Evolutionary conservation across 2,888 invertebrate species (phyloP), one percentile per base, ranked within the genome.

Genomic region (Auanema freiburgensis): DNA sequence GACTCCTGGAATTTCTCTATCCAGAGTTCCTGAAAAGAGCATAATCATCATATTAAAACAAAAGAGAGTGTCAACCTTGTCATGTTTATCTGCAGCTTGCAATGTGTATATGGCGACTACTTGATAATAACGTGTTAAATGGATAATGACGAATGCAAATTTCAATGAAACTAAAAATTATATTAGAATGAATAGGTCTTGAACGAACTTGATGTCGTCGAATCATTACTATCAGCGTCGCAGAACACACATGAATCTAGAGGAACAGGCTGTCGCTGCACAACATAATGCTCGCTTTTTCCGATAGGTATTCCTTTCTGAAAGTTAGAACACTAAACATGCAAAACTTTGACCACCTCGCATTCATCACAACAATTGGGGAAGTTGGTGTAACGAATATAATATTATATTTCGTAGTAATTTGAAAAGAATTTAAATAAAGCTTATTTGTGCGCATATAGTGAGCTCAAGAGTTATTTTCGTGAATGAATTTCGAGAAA

Each of bases 101-200:
- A 87, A 78, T 0, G 86, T 86, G 74, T 84, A 86, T 42, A 86
- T 85, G 12, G 85, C 85, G 54, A 86, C 85, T 23, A 87, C 85
- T 69, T 87, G 87, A 64, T 86, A 86, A 71, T 86, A 87, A 25
- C 86, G 76, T 54, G 85, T 86, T 51, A 87, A 83, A 70, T 87
- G 86, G 16, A 87, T 86, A 51, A 87, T 78, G 21, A 87, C 86
- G 71, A 87, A 86, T 10, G 85, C 85, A 77, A 85, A 79, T 55
- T 79, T 79, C n/a, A 81, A 75, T 0, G 77, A 63, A 40, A 74
- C 79, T 80, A 66, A 60, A 79, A 69, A 12, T 4, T n/a, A 21
- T n/a, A 4, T 33, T 10, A 14, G 12, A 44, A 44, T 8, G 11
- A 43, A 4, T 16, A 16, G 23, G 6, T 24, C 46, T 8, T 5